A percentile compares a stretch with the other conserved stretches of the same genome.
Conservation (phyloP, 2,797 vertebrate genomes). For the Anas flavirostris region DNA sequence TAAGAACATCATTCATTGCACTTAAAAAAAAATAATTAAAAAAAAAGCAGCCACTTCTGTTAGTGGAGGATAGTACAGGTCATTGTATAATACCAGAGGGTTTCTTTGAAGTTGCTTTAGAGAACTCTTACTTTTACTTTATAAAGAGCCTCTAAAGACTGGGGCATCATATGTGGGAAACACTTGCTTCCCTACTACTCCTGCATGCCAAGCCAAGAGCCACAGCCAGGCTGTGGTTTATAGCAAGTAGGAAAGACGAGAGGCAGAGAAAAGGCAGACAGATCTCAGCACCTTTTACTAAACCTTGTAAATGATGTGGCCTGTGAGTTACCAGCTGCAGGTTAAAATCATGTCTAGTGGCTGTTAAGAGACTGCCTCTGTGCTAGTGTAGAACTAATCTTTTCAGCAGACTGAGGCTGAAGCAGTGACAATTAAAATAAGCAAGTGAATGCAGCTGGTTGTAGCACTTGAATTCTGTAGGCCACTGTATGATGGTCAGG, state of each 20-base stretch:
- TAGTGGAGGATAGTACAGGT: neutral
- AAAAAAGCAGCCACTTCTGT: neutral
- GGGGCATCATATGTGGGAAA: neutral
- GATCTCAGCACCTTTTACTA: neutral
- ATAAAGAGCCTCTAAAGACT: neutral
- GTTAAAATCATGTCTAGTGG: neutral
- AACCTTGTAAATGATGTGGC: neutral
- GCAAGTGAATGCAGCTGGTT: neutral
- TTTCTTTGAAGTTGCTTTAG: neutral
- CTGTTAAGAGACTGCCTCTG: neutral
- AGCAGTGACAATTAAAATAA: neutral
- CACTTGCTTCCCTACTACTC: fast-evolving
- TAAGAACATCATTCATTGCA: fast-evolving
- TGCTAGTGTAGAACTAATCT: neutral
- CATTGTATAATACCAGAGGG: fast-evolving
- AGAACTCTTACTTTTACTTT: neutral
- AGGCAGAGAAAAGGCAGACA: too few species aligned
- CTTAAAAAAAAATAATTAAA: neutral
- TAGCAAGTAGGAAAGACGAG: neutral
- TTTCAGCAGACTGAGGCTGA: neutral
- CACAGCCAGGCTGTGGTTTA: neutral
- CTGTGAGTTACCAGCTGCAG: neutral
- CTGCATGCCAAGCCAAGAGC: neutral
- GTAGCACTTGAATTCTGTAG: neutral
- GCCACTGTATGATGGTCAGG: neutral